Evolutionary conservation across 2,797 vertebrate genomes (phyloP).

Genomic region (Sebastes hubbsi): DNA sequence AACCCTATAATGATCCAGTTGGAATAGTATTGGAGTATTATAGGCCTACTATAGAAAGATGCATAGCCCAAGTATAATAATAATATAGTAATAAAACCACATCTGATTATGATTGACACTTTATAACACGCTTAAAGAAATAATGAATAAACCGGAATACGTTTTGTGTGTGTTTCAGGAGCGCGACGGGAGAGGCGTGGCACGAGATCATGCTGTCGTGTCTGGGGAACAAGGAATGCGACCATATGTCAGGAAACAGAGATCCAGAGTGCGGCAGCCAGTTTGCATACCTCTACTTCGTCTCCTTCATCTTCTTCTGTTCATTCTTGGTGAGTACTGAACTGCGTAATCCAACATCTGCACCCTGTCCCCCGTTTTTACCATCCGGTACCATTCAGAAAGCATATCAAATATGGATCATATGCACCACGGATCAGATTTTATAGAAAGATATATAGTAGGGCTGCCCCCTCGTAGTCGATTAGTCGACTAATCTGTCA

Average conservation of each 20-base stretch:
- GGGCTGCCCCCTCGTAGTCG: not conserved
- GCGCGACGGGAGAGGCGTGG: slow-evolving; percentile 95
- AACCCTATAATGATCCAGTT: too few species aligned
- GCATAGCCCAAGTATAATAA: too few species aligned
- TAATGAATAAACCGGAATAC: too few species aligned
- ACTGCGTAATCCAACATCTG: not conserved
- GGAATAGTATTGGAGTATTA: too few species aligned
- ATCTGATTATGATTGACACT: too few species aligned
- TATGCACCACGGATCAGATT: not conserved
- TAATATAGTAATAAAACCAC: too few species aligned
- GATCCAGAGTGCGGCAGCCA: slow-evolving; percentile 92
- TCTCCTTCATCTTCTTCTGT: slow-evolving; percentile 98
- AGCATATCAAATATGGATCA: not conserved
- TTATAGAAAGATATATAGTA: not conserved
- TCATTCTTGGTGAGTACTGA: slow-evolving; percentile 91
- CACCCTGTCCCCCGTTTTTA: not conserved
- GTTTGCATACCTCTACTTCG: slow-evolving; percentile 97
- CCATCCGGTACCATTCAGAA: not conserved
- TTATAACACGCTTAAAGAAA: too few species aligned
- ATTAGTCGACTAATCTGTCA: too few species aligned
- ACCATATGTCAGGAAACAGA: slow-evolving; percentile 84
- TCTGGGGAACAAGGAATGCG: slow-evolving; percentile 89
- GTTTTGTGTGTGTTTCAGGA: slow-evolving; percentile 76
- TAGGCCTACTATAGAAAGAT: too few species aligned
- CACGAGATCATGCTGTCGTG: slow-evolving; percentile 97